Evolutionary conservation across 1,140 invertebrate species (phyloP), one percentile per base, ranked within the genome.

Genomic region (Drosophila santomea): DNA sequence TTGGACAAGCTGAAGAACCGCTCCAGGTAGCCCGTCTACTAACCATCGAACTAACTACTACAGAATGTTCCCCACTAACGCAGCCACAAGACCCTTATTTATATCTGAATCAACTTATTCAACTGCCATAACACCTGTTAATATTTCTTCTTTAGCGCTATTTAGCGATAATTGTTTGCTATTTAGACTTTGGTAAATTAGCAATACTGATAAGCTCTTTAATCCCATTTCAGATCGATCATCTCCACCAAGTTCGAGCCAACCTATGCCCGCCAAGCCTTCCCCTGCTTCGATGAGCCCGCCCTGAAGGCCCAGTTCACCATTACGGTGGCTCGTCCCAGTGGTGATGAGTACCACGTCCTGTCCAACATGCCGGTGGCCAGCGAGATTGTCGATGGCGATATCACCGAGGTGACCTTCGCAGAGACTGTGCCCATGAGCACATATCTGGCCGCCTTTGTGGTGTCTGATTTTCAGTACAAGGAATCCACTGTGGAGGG

Each of bases 251-350:
- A 99, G 93, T 98, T 99, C 90, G 96, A 99, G 89, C 96, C 98
- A 1, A 98, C 97, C 1, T 97, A 98, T 93, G 98, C 98, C 0
- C 94, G 98, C 32, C 94, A 96, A 92, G 96, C 97, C 0, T 99
- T 98, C 89, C 98, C 98, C 0, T 99, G 98, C 92, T 98, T 98
- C 91, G 98, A 99, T 93, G 98, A 99, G 91, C 98, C 98, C 0
- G 94, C 95, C 38, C 96, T 98, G 80, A 99, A 99, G 93, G 97
- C 98, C 0, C 95, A 95, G 64, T 99, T 96, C 93, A 94, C 94
- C 28, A 95, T 98, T 11, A 95, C 95, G 7, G 86, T 99, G 1
- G 95, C 96, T 4, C 95, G 95, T 79, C 96, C 96, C 0, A 92
- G 92, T 25, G 89, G 84, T 1, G 82, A 93, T 41, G 93, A 93